Evolutionary conservation across 2,888 invertebrate genomes (phyloP).

Genomic region (Lycocerus yunnanus): DNA sequence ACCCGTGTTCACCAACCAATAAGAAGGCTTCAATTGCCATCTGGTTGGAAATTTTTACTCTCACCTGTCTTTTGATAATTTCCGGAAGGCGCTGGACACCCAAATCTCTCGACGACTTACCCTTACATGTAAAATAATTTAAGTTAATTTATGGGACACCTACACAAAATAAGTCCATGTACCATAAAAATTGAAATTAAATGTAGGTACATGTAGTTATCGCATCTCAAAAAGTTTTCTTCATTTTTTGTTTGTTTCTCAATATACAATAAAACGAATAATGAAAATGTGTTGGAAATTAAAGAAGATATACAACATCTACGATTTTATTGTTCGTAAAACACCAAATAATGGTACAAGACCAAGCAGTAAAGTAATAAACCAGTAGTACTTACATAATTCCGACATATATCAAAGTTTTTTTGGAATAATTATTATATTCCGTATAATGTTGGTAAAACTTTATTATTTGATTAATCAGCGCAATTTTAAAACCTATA

Average conservation of each 20-base stretch:
- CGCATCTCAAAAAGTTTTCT: not conserved
- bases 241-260: not conserved
- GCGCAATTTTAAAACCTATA: not conserved
- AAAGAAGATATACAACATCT: not conserved
- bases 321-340: not conserved
- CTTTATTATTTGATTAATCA: not conserved
- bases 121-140: not conserved
- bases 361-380: not conserved
- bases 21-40: not conserved
- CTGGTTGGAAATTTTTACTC: slow-evolving; percentile 2
- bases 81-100: slow-evolving; percentile 16
- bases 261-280: not conserved
- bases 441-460: not conserved
- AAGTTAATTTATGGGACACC: not conserved
- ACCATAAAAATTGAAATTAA: not conserved
- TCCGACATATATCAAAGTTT: not conserved
- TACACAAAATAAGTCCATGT: not conserved
- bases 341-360: not conserved
- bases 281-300: not conserved
- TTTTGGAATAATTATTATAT: not conserved
- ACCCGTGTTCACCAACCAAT: slow-evolving; percentile 1
- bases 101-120: not conserved
- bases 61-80: slow-evolving; percentile 15
- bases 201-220: not conserved
- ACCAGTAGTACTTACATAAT: not conserved